A percentile compares a stretch with the other conserved stretches of the same genome.
Evolutionary conservation across 2,113 vertebrate species (phyloP).

Genomic region (Chaetops frenatus): DNA sequence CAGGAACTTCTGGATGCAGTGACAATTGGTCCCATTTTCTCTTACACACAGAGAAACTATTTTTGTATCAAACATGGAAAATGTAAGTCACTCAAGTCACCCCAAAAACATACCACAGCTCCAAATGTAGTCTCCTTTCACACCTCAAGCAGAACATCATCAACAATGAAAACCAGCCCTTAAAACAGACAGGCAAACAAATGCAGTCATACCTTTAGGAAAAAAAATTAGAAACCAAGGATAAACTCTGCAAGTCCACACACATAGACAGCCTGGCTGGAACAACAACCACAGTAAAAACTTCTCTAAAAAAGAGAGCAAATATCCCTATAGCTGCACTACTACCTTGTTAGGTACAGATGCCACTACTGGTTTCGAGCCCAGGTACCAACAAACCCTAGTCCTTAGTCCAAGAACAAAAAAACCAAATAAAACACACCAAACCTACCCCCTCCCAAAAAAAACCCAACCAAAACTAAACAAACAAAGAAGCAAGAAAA

Average conservation of each 20-base stretch:
- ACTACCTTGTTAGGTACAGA: neutral
- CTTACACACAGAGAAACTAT: neutral
- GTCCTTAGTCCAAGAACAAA: neutral
- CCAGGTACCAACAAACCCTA: neutral
- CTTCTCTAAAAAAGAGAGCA: neutral
- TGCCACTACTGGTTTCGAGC: accelerated
- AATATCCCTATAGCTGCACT: accelerated
- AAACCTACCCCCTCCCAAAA: accelerated
- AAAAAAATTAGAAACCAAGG: accelerated
- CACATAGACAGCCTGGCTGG: accelerated
- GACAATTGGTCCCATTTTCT: neutral
- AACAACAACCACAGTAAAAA: neutral
- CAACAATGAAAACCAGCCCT: neutral
- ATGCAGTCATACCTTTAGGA: neutral
- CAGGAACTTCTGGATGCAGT: neutral
- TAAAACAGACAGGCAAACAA: neutral
- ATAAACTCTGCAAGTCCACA: neutral
- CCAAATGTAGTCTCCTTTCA: neutral
- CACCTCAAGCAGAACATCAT: neutral
- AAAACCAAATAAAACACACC: neutral
- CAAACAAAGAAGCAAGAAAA: neutral
- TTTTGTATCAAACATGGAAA: neutral
- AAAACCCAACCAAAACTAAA: neutral
- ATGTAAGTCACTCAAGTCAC: neutral
- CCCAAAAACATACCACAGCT: neutral